Evolutionary conservation across 2,888 invertebrate species (phyloP).

Genomic region (Drosophila mimetica): DNA sequence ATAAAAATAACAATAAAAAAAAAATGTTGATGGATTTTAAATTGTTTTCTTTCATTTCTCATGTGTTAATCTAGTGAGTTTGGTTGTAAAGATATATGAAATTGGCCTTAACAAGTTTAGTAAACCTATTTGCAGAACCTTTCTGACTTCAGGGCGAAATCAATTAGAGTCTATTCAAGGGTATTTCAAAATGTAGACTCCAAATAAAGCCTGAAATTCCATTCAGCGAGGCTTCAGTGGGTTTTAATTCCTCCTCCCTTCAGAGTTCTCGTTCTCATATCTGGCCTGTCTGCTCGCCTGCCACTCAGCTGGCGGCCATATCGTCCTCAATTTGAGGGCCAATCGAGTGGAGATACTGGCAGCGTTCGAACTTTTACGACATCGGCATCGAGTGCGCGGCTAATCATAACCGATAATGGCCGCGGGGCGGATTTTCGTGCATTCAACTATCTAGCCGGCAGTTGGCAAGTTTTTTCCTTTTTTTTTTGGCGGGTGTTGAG

Average conservation of each 20-base stretch:
- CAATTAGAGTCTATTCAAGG: background rate
- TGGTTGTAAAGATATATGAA: no score
- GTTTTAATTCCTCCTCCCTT: background rate
- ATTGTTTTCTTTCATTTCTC: background rate
- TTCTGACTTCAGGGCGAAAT: background rate
- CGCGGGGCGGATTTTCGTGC: conserved; percentile 12
- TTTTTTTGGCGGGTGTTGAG: conserved; percentile 31
- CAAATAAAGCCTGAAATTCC: background rate
- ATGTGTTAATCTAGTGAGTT: background rate
- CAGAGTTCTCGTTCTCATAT: background rate
- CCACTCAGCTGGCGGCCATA: conserved; percentile 25
- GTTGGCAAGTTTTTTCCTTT: conserved; percentile 22
- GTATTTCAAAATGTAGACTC: background rate
- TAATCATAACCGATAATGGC: conserved; percentile 44
- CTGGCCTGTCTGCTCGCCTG: background rate
- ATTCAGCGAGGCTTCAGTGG: background rate
- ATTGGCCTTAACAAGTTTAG: background rate
- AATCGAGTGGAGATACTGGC: conserved; percentile 34
- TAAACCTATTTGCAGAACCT: background rate
- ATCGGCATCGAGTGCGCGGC: conserved; percentile 27
- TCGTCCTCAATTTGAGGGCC: conserved; percentile 29
- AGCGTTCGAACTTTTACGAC: conserved; percentile 30
- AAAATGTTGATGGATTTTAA: no score
- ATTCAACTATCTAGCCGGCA: conserved; percentile 35
- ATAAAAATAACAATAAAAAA: no score